Evolutionary conservation across 2,888 invertebrate genomes (phyloP).

Genomic region (Dendrolimus pini): DNA sequence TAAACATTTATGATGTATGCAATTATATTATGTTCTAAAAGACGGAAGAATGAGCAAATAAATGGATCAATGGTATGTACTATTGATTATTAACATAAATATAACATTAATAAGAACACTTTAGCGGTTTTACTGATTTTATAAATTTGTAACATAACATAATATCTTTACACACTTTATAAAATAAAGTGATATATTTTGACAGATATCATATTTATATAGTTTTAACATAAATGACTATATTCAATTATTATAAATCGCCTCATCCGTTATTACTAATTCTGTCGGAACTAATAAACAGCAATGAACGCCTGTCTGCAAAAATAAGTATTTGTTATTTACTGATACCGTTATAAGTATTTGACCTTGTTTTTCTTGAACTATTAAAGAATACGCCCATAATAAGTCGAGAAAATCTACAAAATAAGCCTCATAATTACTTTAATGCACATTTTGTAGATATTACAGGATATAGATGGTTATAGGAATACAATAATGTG

Average conservation of each 20-base stretch:
- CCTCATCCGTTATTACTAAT: not conserved
- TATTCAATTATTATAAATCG: not conserved
- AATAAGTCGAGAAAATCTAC: constrained; percentile 23
- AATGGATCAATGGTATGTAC: too few relatives aligned
- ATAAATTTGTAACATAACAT: too few relatives aligned
- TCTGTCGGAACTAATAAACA: not conserved
- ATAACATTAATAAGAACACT: too few relatives aligned
- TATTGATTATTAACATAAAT: too few relatives aligned
- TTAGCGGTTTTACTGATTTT: too few relatives aligned
- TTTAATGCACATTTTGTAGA: constrained; percentile 20
- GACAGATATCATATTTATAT: too few relatives aligned
- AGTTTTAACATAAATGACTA: not conserved
- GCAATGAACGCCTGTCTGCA: not conserved
- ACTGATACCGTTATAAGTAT: constrained; percentile 5
- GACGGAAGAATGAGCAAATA: too few relatives aligned
- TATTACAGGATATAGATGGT: constrained; percentile 33
- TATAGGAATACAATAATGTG: constrained; percentile 35
- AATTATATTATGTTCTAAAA: too few relatives aligned
- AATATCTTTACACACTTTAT: too few relatives aligned
- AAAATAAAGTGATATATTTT: too few relatives aligned
- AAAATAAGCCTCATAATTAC: constrained; percentile 30
- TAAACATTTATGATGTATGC: too few relatives aligned
- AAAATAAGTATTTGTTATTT: not conserved
- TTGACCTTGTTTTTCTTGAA: constrained; percentile 19
- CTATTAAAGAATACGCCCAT: constrained; percentile 25